Evolutionary conservation across 2,797 vertebrate genomes (phyloP).

Genomic region (Yasuhikotakia modesta): DNA sequence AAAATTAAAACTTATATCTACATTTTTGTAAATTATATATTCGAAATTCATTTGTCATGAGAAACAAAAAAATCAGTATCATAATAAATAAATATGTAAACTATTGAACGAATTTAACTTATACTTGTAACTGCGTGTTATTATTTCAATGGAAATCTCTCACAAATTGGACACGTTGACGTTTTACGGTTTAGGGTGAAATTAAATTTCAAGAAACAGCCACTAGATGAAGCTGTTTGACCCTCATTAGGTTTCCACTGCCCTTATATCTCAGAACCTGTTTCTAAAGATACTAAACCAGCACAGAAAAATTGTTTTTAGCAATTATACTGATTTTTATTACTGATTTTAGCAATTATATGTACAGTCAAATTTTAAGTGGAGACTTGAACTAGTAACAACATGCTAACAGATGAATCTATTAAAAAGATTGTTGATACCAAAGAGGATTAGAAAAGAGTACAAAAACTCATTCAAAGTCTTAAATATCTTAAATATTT

Average conservation of each 20-base stretch:
- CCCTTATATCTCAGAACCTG: not conserved
- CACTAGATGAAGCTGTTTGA: slow-evolving; percentile 42
- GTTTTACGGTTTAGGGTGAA: not conserved
- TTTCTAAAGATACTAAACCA: not conserved
- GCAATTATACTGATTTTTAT: too few species aligned
- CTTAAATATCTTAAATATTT: not conserved
- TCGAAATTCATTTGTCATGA: too few species aligned
- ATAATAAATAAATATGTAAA: too few species aligned
- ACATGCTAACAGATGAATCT: not conserved
- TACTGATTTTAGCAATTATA: not conserved
- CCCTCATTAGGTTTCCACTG: not conserved
- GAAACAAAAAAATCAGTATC: too few species aligned
- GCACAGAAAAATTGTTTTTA: not conserved
- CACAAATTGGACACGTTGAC: not conserved
- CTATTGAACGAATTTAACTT: too few species aligned
- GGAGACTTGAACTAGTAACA: not conserved
- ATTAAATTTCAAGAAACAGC: not conserved
- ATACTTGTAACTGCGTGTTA: too few species aligned
- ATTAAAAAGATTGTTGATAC: not conserved
- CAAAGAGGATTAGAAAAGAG: not conserved
- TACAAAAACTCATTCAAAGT: not conserved
- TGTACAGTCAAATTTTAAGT: not conserved
- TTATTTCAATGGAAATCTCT: too few species aligned
- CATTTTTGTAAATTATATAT: too few species aligned
- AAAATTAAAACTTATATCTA: too few species aligned